These are phyloP conservation scores for Mimachlamys varia DNA, from an alignment of 2,888 invertebrate species.

Conservation along the genomic window DNA sequence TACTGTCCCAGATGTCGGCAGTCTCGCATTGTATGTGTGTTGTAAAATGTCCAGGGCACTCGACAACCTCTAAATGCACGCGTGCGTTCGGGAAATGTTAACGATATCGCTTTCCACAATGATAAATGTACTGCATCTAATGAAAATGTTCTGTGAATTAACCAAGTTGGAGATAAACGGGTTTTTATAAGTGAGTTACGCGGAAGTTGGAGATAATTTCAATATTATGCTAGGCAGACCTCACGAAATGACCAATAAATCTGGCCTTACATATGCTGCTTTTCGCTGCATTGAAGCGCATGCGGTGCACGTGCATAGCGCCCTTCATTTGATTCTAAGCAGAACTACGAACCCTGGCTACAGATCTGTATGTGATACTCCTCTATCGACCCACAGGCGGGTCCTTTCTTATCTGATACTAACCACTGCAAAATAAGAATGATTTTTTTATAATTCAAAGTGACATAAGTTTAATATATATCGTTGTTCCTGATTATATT, in stretches of 20 bases:
- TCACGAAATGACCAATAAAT: slow-evolving; percentile 23
- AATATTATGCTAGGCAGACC: neutral
- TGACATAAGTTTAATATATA: neutral
- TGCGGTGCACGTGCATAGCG: neutral
- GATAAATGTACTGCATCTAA: neutral
- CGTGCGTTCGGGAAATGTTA: neutral
- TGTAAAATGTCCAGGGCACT: too few species aligned
- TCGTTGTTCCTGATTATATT: neutral
- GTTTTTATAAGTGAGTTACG: neutral
- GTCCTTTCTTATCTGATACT: neutral
- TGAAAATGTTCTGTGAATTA: neutral
- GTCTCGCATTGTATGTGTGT: too few species aligned
- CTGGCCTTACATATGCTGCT: neutral
- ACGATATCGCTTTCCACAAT: neutral
- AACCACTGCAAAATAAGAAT: neutral
- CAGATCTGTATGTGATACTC: neutral
- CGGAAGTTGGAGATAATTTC: neutral
- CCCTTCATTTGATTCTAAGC: neutral
- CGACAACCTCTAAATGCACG: neutral
- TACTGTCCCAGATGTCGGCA: too few species aligned
- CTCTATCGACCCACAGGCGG: neutral
- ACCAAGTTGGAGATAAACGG: neutral
- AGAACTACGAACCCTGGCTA: neutral
- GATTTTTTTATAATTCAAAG: neutral
- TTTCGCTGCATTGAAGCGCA: neutral